phyloP scores from a whole-genome alignment of 2,113 vertebrate genomes.

The Chamaea fasciata region DNA sequence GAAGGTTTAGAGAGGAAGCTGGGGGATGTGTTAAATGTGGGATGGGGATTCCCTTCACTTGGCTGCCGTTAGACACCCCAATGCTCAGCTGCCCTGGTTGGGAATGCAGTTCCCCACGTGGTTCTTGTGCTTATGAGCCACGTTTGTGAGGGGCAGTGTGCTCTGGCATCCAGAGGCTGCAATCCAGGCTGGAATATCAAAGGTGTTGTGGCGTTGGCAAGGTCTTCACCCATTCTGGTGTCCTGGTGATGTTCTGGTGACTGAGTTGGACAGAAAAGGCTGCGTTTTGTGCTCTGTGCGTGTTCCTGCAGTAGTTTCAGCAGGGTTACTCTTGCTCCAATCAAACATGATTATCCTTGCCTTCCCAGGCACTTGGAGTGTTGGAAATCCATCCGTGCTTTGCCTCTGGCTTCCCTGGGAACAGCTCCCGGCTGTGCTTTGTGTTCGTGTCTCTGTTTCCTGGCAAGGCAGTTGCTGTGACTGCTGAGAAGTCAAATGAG shows the following conservation, averaged over 20 bases:
- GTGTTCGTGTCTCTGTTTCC: neutral
- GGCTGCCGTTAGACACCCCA: neutral
- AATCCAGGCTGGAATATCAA: neutral
- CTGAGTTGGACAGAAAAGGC: neutral
- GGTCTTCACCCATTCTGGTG: rapidly evolving
- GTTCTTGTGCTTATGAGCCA: neutral
- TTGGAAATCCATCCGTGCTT: neutral
- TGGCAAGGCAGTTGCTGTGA: neutral
- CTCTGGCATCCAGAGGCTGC: neutral
- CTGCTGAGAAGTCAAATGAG: constrained; percentile 4
- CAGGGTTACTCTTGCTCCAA: neutral
- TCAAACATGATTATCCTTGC: neutral
- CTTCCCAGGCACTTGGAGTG: neutral
- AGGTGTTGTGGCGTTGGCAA: neutral
- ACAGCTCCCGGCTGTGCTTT: neutral
- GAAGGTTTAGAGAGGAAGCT: neutral
- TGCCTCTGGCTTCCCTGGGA: neutral
- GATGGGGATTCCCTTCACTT: neutral
- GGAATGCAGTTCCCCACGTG: neutral
- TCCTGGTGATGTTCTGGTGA: neutral
- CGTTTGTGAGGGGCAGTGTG: neutral
- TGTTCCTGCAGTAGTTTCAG: neutral
- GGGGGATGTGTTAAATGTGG: neutral
- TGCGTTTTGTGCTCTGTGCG: neutral
- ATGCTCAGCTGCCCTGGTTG: rapidly evolving